Conservation (phyloP, 2,113 vertebrate genomes). For the Castor canadensis region DNA sequence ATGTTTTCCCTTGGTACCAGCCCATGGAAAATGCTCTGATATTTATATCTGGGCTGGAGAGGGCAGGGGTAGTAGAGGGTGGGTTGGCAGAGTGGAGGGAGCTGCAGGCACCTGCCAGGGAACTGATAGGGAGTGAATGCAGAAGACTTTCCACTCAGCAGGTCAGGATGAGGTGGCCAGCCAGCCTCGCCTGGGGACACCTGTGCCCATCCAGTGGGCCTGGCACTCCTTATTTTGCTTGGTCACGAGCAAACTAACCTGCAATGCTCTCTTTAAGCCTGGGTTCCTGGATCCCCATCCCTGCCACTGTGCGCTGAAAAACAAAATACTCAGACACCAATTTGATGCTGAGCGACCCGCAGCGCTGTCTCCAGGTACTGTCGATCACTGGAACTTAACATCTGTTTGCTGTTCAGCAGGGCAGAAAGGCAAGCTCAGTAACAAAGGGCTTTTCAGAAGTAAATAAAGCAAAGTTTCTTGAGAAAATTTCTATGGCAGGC, state of each 20-base stretch:
- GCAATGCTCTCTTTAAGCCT: fast-evolving
- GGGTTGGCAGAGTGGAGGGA: not conserved
- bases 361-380: too few relatives aligned
- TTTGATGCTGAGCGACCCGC: too few relatives aligned
- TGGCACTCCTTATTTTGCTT: too few relatives aligned
- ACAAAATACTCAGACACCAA: too few relatives aligned
- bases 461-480: too few relatives aligned
- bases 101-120: not conserved
- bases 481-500: too few relatives aligned
- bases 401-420: too few relatives aligned
- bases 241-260: not conserved
- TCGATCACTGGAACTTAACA: too few relatives aligned
- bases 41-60: slow-evolving; percentile 62
- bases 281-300: not conserved
- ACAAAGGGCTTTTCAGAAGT: too few relatives aligned
- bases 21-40: slow-evolving; percentile 85
- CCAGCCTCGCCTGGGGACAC: not conserved
- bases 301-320: not conserved
- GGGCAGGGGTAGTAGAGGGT: not conserved
- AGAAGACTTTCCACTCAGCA: not conserved
- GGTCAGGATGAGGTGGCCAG: not conserved
- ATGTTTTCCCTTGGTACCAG: slow-evolving; percentile 69
- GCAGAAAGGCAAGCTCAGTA: too few relatives aligned
- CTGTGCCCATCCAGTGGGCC: not conserved
- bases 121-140: not conserved